Percentiles rank a stretch among this genome's conserved stretches.
Evolutionary conservation across 2,797 vertebrate species (phyloP).

Genomic region (Sebastiscus albofasciatus): DNA sequence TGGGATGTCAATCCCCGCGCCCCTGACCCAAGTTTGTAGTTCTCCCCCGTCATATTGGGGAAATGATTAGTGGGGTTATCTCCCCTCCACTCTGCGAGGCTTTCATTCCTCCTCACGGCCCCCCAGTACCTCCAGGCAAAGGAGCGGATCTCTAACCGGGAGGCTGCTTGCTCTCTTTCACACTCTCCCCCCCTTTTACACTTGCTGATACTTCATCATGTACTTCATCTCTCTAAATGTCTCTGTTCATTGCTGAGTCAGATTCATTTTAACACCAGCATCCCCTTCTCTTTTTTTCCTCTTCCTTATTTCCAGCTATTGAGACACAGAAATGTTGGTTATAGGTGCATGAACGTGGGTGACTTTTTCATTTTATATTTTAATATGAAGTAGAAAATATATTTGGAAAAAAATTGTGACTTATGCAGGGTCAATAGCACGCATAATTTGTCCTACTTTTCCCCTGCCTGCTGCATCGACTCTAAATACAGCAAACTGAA

Average conservation of each 20-base stretch:
- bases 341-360: neutral
- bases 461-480: neutral
- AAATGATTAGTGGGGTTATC: constrained; percentile 80
- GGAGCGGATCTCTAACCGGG: constrained; percentile 61
- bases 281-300: neutral
- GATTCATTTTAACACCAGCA: constrained; percentile 24
- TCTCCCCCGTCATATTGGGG: constrained; percentile 74
- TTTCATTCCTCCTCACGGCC: constrained; percentile 64
- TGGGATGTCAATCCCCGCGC: constrained; percentile 80
- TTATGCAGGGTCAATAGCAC: neutral
- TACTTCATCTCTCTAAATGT: constrained; percentile 51
- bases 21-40: constrained; percentile 81
- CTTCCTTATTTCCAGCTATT: constrained; percentile 1
- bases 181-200: constrained; percentile 23
- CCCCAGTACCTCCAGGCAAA: constrained; percentile 73
- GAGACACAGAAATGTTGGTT: neutral
- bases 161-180: constrained; percentile 56
- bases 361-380: constrained; percentile 8
- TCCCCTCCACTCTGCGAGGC: constrained; percentile 51
- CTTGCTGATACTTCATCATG: constrained; percentile 55
- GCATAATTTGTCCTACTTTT: neutral
- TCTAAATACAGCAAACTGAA: neutral
- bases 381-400: neutral
- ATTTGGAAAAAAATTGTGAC: neutral
- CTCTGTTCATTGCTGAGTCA: constrained; percentile 51